Evolutionary conservation across 1,140 invertebrate genomes (phyloP).

Genomic region (Oscheius sp.): DNA sequence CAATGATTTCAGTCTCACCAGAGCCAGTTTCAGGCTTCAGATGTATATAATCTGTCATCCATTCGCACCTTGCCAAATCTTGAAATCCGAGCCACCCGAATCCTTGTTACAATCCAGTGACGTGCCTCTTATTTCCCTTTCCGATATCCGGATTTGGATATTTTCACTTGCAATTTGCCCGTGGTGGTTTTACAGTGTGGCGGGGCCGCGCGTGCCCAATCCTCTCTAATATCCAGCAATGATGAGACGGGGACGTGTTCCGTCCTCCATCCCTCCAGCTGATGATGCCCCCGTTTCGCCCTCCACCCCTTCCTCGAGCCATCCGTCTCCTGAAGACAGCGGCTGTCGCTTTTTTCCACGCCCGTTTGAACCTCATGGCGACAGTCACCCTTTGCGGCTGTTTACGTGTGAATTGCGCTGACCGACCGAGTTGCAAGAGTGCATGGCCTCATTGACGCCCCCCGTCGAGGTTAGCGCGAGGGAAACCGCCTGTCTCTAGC

Average conservation of each 20-base stretch:
- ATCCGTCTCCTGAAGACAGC: no score
- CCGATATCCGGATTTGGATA: no score
- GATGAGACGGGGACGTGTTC: background rate
- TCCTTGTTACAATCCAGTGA: no score
- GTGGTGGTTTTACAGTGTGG: no score
- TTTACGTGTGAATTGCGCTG: conserved; percentile 13
- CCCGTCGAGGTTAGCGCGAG: conserved; percentile 9
- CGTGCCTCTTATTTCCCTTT: no score
- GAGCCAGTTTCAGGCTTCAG: no score
- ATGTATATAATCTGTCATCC: no score
- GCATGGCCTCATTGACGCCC: conserved; percentile 1
- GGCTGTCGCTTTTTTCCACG: background rate
- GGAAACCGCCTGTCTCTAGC: no score
- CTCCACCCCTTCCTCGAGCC: background rate
- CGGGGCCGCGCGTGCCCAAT: background rate
- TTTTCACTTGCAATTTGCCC: no score
- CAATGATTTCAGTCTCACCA: no score
- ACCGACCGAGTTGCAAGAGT: conserved; percentile 10
- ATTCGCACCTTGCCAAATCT: no score
- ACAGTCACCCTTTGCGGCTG: background rate
- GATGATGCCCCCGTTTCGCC: background rate
- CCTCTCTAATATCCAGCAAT: background rate
- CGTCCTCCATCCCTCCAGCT: background rate
- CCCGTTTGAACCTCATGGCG: background rate
- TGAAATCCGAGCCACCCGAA: no score